Base-by-base conservation (phyloP, 2,113 vertebrate species). In the Alaudala cheleensis region DNA sequence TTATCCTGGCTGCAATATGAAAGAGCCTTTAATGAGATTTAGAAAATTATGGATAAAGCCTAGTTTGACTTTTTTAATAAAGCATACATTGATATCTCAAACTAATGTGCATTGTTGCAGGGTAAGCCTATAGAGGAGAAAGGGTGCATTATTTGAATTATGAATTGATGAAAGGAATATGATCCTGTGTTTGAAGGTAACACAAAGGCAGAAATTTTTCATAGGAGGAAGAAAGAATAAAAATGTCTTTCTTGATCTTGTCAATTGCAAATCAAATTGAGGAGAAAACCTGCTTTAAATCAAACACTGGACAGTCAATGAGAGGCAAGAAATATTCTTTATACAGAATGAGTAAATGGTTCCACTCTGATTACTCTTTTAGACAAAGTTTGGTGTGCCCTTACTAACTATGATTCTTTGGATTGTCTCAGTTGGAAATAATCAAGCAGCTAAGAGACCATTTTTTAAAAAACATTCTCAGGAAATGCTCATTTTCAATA, bases 21-120 rank as follows among this genome's bases (percentile, higher is more conserved):
- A 95, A 94, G 79, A 80, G 80, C 91, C 81, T 91, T 95, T 97
- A 98, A 98, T 97, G 96, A 98, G 96, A 97, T 96, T 96, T 97
- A 94, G 82, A 81, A 95, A 97, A 97, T 96, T 96, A 95, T 71
- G 86, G 90, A 60, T 92, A 93, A 94, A 94, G 91, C 61, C 40
- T 81, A 37, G 54, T 94, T 95, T 94, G 86, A 90, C 93, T 95
- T 97, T 91, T 72, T 37, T 96, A 95, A 94, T 96, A 95, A 96
- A 97, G 93, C 78, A 51, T 64, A 71, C 45, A 39, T 58, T 17
- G 44, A 86, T 92, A 81, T 88, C 65, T 80, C 91, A 67, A 87
- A 88, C 86, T 85, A 90, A 92, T 34, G 71, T 53, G 78, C 73
- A 92, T 87, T 96, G 85, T 95, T 21, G 57, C 49, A 58, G 49